Evolutionary conservation across 2,888 invertebrate species (phyloP).

Genomic region (Sepioteuthis lessoniana): DNA sequence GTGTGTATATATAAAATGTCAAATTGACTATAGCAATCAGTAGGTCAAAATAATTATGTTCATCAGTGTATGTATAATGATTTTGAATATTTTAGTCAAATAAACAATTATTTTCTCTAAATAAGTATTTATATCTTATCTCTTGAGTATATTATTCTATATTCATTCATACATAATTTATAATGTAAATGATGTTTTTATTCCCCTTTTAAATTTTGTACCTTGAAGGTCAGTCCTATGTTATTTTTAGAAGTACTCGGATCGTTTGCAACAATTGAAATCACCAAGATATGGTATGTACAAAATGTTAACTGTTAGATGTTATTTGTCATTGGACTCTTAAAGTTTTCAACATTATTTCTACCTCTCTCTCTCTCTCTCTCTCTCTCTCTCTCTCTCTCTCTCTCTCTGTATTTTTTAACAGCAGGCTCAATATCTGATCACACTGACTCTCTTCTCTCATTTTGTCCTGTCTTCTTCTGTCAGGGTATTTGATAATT

Average conservation of each 20-base stretch:
- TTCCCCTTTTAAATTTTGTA: not conserved
- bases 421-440: not conserved
- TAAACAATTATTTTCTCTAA: not conserved
- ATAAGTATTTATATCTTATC: not conserved
- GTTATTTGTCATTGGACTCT: not conserved
- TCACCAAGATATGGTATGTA: not conserved
- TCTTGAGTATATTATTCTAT: not conserved
- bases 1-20: too few species aligned
- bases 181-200: not conserved
- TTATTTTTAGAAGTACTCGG: not conserved
- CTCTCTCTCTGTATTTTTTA: not conserved
- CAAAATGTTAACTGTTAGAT: not conserved
- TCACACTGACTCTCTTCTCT: not conserved
- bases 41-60: not conserved
- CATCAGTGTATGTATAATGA: not conserved
- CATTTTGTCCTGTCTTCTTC: not conserved
- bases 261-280: not conserved
- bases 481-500: constrained; percentile 11
- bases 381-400: too few species aligned
- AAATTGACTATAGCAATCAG: not conserved
- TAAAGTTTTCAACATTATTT: not conserved
- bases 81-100: too few species aligned
- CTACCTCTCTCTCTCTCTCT: too few species aligned
- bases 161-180: not conserved
- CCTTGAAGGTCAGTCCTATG: constrained; percentile 4